Evolutionary conservation across 2,113 vertebrate species (phyloP), one percentile per base, ranked within the genome.

Genomic region (Glaucomys volans): DNA sequence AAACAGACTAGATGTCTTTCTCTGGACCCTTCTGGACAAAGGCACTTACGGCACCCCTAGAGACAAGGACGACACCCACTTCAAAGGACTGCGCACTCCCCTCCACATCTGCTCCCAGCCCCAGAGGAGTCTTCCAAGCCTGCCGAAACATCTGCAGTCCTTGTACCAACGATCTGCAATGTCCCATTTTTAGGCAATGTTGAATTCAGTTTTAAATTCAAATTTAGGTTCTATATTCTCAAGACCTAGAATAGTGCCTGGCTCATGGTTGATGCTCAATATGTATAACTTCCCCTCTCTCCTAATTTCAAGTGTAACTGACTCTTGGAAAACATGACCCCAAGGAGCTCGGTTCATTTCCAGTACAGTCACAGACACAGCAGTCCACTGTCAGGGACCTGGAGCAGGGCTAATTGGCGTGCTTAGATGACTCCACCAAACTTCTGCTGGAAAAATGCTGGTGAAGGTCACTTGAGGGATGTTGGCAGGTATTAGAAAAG

Each of bases 191-290:
- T 89, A 94, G 64, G 62, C 79, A 74, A 84, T 87, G 37, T 76
- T 86, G 67, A 94, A 95, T 96, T n/a, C 86, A 88, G 47, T 93
- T 97, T 92, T 71, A 64, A 82, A 91, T 94, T 72, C 86, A 75
- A 91, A 83, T 82, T 87, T 89, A 91, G 90, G 81, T 76, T 81
- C 67, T 87, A 32, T 82, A 76, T 91, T 95, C 92, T 95, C 44
- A 18, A 84, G 75, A 88, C 85, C 59, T 88, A 84, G 95, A 94
- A 77, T 92, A 83, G 44, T 42, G 88, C 81, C 91, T 92, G 85
- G 76, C 91, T 96, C 67, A 9, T 50, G 24, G 82, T 37, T 88
- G 83, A 40, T n/a, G n/a, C 66, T 95, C 54, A 87, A 5, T 52
- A n/a, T 84, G 59, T 40, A 80, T 71, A 64, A 71, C 54, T 95